Conservation (phyloP, 2,113 vertebrate species). For the Pteropus alecto region DNA sequence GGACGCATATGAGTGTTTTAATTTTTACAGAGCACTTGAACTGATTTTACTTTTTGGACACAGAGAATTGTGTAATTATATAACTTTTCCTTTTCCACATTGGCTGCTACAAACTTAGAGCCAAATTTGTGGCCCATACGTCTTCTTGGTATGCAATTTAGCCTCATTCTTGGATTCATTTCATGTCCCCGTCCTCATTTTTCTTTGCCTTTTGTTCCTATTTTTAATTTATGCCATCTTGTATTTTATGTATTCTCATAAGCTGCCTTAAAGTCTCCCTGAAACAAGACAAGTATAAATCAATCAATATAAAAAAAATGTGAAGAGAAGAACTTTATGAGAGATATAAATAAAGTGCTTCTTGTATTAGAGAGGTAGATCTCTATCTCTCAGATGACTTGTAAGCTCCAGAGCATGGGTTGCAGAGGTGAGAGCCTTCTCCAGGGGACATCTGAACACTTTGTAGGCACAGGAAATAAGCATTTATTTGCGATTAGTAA, state of each 20-base stretch:
- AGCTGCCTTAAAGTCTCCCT: conserved; percentile 55
- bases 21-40: conserved; percentile 30
- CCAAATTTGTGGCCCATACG: conserved; percentile 35
- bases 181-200: conserved; percentile 58
- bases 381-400: background rate
- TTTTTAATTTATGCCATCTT: conserved; percentile 68
- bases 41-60: conserved; percentile 15
- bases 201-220: conserved; percentile 65
- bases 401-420: background rate
- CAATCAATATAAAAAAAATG: conserved; percentile 44
- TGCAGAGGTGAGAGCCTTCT: background rate
- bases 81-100: conserved; percentile 46
- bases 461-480: background rate
- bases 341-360: background rate
- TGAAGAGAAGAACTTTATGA: background rate
- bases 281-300: conserved; percentile 49
- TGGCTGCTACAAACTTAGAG: conserved; percentile 27
- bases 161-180: conserved; percentile 40
- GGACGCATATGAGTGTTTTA: background rate
- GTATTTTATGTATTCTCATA: conserved; percentile 48
- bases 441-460: background rate
- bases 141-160: conserved; percentile 23
- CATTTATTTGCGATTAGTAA: background rate
- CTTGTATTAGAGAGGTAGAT: background rate
- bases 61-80: conserved; percentile 37